These are phyloP conservation scores for Neodontobutis hainanensis DNA, from an alignment of 2,113 vertebrate genomes.

Conservation along the genomic window DNA sequence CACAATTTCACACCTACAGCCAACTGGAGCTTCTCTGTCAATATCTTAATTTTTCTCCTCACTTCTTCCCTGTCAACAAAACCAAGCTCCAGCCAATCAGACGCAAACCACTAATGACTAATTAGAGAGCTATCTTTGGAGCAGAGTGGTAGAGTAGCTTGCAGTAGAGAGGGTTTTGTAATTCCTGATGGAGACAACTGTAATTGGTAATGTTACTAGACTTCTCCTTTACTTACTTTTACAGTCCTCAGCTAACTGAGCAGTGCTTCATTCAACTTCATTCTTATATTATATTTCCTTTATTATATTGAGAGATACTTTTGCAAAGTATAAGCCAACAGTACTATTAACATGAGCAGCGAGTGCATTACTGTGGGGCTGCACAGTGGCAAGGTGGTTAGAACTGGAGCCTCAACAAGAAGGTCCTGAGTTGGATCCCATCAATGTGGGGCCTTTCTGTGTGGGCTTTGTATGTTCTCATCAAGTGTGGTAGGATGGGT, in stretches of 20 bases:
- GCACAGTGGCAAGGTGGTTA: no score
- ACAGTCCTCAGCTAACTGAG: neutral
- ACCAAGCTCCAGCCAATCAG: neutral
- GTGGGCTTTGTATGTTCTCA: no score
- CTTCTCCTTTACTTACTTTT: neutral
- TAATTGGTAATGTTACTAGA: neutral
- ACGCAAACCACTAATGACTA: neutral
- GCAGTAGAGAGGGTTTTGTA: neutral
- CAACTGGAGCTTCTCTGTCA: neutral
- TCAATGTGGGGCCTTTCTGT: no score
- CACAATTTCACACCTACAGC: neutral
- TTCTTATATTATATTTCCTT: no score
- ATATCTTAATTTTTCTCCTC: neutral
- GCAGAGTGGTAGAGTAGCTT: neutral
- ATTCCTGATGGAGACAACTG: neutral
- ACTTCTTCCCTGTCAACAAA: neutral
- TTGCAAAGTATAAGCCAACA: no score
- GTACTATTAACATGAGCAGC: no score
- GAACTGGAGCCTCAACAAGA: no score
- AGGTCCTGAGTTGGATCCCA: no score
- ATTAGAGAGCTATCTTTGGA: neutral
- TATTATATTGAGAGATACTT: no score
- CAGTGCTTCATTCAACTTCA: no score
- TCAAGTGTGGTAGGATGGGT: no score
- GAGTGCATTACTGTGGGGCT: no score